Percentiles rank a stretch among this genome's conserved stretches.
These are phyloP conservation scores for Poeciliopsis paucimaculata DNA, from an alignment of 2,797 vertebrate species.

Conservation along the genomic window DNA sequence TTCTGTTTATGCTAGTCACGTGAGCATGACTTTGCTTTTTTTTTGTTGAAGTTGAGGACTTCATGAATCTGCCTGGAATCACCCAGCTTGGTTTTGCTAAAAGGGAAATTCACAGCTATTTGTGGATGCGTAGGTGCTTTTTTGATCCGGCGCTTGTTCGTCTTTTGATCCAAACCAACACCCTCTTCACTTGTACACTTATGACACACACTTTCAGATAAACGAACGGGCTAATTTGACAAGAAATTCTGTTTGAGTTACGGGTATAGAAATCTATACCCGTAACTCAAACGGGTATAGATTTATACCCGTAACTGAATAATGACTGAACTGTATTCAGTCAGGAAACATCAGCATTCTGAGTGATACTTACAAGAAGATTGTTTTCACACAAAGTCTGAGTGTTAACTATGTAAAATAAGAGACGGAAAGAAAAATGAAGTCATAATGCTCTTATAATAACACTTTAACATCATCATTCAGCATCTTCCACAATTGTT, in stretches of 20 bases:
- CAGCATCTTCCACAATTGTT: not conserved
- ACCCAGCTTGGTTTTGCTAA: constrained; percentile 27
- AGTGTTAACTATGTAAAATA: not conserved
- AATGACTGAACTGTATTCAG: not conserved
- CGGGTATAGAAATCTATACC: not conserved
- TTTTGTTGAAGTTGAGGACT: not conserved
- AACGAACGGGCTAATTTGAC: constrained; percentile 15
- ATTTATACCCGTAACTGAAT: too few species aligned
- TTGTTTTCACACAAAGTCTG: not conserved
- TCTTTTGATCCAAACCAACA: constrained; percentile 13
- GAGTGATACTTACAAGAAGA: not conserved
- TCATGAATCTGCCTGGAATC: constrained; percentile 38
- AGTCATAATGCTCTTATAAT: not conserved
- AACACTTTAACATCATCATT: not conserved
- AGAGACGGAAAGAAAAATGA: not conserved
- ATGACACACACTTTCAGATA: not conserved
- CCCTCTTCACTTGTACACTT: not conserved
- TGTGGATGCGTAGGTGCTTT: constrained; percentile 35
- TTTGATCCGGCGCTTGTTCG: constrained; percentile 13
- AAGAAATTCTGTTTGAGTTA: not conserved
- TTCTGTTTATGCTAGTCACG: not conserved
- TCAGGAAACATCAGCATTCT: not conserved
- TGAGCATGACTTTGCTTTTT: constrained; percentile 41
- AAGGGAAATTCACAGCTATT: constrained; percentile 52
- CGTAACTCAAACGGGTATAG: too few species aligned